These are phyloP conservation scores for Diarsia mendica DNA, from an alignment of 2,888 invertebrate species.

Conservation along the genomic window DNA sequence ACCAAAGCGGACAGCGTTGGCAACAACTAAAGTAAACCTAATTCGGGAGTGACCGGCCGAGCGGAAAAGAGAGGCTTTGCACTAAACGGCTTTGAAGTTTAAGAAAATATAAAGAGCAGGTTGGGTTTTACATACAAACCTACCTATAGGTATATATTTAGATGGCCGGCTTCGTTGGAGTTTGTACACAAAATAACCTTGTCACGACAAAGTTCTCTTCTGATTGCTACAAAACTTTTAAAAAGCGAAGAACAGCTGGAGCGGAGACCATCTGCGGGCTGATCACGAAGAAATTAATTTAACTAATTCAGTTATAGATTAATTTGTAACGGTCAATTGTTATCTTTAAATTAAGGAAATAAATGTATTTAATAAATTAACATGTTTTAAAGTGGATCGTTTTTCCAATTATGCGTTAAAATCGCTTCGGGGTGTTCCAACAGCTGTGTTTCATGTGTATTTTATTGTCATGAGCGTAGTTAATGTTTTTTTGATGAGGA, in stretches of 20 bases:
- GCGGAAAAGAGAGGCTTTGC: conserved; percentile 42
- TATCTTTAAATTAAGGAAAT: conserved; percentile 23
- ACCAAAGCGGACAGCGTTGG: conserved; percentile 18
- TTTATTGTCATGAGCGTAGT: conserved; percentile 37
- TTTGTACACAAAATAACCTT: conserved; percentile 10
- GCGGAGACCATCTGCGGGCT: neutral
- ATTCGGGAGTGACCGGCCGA: conserved; percentile 38
- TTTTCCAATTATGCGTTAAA: conserved; percentile 33
- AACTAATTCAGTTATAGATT: conserved; percentile 5
- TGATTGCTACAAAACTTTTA: neutral
- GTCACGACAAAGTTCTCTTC: neutral
- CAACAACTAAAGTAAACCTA: conserved; percentile 46
- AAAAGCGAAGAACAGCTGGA: neutral
- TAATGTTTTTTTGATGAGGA: conserved; percentile 32
- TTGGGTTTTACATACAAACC: conserved; percentile 5
- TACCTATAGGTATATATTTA: conserved; percentile 16
- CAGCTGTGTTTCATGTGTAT: conserved; percentile 56
- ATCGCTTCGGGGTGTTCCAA: conserved; percentile 34
- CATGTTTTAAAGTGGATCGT: conserved; percentile 42
- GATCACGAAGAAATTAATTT: conserved; percentile 12
- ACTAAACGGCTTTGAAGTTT: conserved; percentile 55
- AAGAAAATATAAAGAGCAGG: conserved; percentile 42
- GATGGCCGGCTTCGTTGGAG: neutral
- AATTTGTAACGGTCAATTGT: conserved; percentile 7
- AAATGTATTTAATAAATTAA: conserved; percentile 35